A percentile compares a stretch with the other conserved stretches of the same genome.
Conservation (phyloP, 2,888 invertebrate species). For the Cheilosia soror region DNA sequence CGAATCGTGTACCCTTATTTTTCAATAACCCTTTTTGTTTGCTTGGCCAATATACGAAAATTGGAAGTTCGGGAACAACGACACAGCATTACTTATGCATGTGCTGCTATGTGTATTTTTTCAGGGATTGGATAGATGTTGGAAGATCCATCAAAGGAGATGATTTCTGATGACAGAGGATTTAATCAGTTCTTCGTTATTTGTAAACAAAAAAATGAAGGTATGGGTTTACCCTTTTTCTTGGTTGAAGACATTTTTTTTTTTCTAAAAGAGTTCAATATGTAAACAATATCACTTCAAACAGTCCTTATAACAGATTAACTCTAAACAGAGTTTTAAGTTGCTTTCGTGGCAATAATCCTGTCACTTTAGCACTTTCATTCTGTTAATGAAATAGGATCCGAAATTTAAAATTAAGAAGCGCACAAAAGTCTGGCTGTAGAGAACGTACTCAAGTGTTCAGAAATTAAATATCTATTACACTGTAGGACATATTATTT, state of each 20-base stretch:
- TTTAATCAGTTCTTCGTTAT: conserved; percentile 63
- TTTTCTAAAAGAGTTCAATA: neutral
- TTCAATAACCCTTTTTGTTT: conserved; percentile 76
- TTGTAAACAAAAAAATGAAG: conserved; percentile 25
- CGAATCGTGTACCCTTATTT: conserved; percentile 65
- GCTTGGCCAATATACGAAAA: conserved; percentile 69
- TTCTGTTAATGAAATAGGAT: too few species aligned
- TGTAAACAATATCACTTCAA: neutral
- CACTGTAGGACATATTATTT: too few species aligned
- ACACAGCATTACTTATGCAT: conserved; percentile 69
- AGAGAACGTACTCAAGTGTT: too few species aligned
- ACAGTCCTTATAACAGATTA: too few species aligned
- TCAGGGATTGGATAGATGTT: conserved; percentile 29
- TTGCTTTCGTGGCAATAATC: too few species aligned
- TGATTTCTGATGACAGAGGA: conserved; percentile 71
- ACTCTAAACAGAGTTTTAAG: too few species aligned
- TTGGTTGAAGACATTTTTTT: neutral
- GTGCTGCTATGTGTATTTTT: conserved; percentile 62
- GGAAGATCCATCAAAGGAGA: conserved; percentile 56
- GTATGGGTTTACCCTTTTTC: conserved; percentile 23
- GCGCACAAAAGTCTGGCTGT: too few species aligned
- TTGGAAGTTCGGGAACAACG: conserved; percentile 44
- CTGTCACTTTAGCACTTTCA: too few species aligned
- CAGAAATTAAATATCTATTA: too few species aligned
- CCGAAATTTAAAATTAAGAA: too few species aligned